Percentiles rank a stretch among this genome's conserved stretches.
These are phyloP conservation scores for Virgularia gustaviana DNA, from an alignment of 92 coral and sea anemone genomes.

Conservation along the genomic window DNA sequence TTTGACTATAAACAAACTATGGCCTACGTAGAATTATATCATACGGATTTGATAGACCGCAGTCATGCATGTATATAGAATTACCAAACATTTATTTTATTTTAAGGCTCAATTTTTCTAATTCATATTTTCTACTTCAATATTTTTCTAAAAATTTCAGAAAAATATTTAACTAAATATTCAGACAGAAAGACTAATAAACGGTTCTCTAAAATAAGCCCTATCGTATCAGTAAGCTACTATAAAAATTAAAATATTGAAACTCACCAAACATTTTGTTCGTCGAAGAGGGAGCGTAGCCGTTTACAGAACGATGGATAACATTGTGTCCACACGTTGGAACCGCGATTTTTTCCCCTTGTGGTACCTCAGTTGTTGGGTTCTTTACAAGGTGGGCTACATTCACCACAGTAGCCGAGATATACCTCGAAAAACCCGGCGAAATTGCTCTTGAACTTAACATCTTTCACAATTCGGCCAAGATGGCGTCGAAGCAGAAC, in stretches of 20 bases:
- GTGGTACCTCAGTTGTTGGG: slow-evolving; percentile 70
- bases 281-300: slow-evolving; percentile 32
- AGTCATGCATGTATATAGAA: too few relatives aligned
- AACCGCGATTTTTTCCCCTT: slow-evolving; percentile 54
- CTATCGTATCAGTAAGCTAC: background rate
- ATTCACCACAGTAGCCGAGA: slow-evolving; percentile 86
- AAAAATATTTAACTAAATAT: too few relatives aligned
- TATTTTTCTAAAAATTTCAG: too few relatives aligned
- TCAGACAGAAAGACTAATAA: too few relatives aligned
- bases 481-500: slow-evolving; percentile 69
- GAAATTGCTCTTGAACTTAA: slow-evolving; percentile 82
- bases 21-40: too few relatives aligned
- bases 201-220: too few relatives aligned
- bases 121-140: too few relatives aligned
- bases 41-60: too few relatives aligned
- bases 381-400: slow-evolving; percentile 75
- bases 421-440: slow-evolving; percentile 78
- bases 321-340: slow-evolving; percentile 29
- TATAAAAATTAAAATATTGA: background rate
- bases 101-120: too few relatives aligned
- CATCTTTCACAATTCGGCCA: slow-evolving; percentile 55
- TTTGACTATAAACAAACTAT: too few relatives aligned
- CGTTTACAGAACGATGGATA: slow-evolving; percentile 28
- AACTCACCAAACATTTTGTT: slow-evolving; percentile 37
- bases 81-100: too few relatives aligned